Evolutionary conservation across 2,888 invertebrate species (phyloP), one percentile per base, ranked within the genome.

Genomic region (Epirrhoe tristata): DNA sequence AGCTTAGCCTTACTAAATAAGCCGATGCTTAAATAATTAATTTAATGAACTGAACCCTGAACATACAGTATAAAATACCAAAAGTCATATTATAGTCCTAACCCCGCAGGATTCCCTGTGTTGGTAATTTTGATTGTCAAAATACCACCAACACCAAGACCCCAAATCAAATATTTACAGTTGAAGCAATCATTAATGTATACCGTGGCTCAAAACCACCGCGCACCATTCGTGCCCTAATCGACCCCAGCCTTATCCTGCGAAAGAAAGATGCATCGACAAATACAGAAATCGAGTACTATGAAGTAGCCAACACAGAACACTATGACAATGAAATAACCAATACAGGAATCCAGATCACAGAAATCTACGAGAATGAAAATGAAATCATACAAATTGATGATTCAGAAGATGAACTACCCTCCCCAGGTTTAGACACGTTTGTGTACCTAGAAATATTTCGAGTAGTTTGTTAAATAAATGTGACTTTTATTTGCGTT

Each of bases 101-200:
- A 12, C 39, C 39, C 39, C 39, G 39, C 39, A 12, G 39, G 39
- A 43, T 43, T 43, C 39, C 39, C 39, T 43, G 12, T 43, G 39
- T 43, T 43, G 39, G 12, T 12, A 43, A 3, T 43, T 43, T 43
- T 43, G 39, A 12, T 43, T 12, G 10, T 12, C 12, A 43, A 43
- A 12, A 43, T 43, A 43, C 39, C 12, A 43, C 39, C 12, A 43
- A 43, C 39, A 43, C 39, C 39, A 10, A 43, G 39, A 43, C 39
- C 39, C 39, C 39, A 8, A 43, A 43, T 43, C 39, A 43, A 43
- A 43, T 43, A 43, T 43, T 43, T 43, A 43, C 39, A 43, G 39
- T 50, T 54, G n/a, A 54, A 36, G n/a, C 54, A 36, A 43, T 43
- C 39, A 43, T 43, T 43, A 39, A 39, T 39, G 39, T 39, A 43